These are phyloP conservation scores for Zygaena filipendulae DNA, from an alignment of 2,888 invertebrate species.

Conservation along the genomic window DNA sequence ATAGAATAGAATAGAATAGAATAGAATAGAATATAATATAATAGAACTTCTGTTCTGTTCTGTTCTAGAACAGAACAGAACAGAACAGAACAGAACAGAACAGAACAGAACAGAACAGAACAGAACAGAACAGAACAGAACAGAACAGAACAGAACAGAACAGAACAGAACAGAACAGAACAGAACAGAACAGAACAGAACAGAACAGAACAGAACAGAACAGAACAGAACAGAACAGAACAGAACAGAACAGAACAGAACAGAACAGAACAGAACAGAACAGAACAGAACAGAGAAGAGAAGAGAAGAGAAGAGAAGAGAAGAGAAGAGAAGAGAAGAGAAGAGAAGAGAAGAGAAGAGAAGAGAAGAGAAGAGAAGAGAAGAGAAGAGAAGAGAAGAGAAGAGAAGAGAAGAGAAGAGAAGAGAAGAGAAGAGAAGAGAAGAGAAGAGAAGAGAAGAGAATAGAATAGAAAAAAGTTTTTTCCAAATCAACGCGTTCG, in stretches of 20 bases:
- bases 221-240: constrained; percentile 2
- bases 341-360: constrained; percentile 1
- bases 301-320: not conserved
- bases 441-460: too few species aligned
- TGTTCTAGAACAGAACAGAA: not conserved
- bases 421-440: constrained; percentile 7
- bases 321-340: constrained; percentile 1
- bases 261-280: constrained; percentile 2
- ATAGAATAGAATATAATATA: constrained; percentile 2
- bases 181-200: constrained; percentile 2
- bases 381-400: constrained; percentile 2
- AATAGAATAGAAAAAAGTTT: too few species aligned
- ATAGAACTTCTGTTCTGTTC: constrained; percentile 10
- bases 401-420: constrained; percentile 6
- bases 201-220: constrained; percentile 2
- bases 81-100: constrained; percentile 1
- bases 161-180: constrained; percentile 2
- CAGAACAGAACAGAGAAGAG: constrained; percentile 2
- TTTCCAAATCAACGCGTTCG: too few species aligned
- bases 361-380: constrained; percentile 1
- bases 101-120: constrained; percentile 1
- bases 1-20: constrained; percentile 2
- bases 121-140: constrained; percentile 1
- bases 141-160: constrained; percentile 2
- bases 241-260: constrained; percentile 2